Evolutionary conservation across 2,888 invertebrate species (phyloP).

Genomic region (Eueremaeus valkanovi): DNA sequence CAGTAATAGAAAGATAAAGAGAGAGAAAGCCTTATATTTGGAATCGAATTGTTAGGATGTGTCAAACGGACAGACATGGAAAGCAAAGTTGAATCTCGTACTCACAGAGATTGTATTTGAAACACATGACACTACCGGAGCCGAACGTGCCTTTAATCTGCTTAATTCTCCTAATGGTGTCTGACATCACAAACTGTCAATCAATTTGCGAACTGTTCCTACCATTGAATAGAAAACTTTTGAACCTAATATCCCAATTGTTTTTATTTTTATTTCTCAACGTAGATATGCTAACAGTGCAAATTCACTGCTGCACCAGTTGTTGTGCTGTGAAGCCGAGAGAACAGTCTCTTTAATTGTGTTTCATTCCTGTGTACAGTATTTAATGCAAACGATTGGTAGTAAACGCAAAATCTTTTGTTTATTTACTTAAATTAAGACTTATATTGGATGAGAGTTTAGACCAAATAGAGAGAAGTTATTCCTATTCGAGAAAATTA

Average conservation of each 20-base stretch:
- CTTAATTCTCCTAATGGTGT: conserved; percentile 27
- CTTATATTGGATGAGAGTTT: not conserved
- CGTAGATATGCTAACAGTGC: too few relatives aligned
- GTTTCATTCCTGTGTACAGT: not conserved
- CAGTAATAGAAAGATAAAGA: not conserved
- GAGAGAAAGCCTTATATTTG: not conserved
- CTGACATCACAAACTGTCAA: conserved; percentile 28
- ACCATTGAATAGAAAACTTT: not conserved
- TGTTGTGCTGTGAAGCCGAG: too few relatives aligned
- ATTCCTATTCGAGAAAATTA: conserved; percentile 4
- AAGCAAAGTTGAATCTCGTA: conserved; percentile 12
- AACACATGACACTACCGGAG: conserved; percentile 17
- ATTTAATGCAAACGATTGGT: not conserved
- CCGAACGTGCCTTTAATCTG: conserved; percentile 31
- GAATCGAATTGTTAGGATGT: not conserved
- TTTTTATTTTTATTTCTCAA: not conserved
- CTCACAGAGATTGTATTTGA: conserved; percentile 14
- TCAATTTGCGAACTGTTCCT: not conserved
- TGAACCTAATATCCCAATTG: not conserved
- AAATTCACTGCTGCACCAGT: too few relatives aligned
- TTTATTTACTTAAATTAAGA: conserved; percentile 21
- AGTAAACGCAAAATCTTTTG: not conserved
- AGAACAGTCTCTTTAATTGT: too few relatives aligned
- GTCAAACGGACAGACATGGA: conserved; percentile 2
- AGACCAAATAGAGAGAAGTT: not conserved